Base-by-base conservation (phyloP, 2,113 vertebrate genomes). In the Parotia lawesii region DNA sequence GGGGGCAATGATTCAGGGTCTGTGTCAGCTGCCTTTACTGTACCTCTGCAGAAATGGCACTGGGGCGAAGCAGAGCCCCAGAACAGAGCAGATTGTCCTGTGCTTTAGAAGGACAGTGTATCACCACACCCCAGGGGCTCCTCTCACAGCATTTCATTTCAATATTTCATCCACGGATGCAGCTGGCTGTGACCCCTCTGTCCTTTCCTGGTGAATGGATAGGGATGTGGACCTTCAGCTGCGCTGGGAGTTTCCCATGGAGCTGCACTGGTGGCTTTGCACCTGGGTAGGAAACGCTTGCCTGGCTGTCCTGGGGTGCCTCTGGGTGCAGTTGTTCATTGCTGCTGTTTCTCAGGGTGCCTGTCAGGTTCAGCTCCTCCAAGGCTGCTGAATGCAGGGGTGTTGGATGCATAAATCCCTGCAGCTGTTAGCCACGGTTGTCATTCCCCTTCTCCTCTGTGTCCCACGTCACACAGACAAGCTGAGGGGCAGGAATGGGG, bases 171-270 rank as follows among this genome's bases (percentile, higher is more conserved):
- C 78, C 74, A 38, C 2, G 3, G 35, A 22, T 62, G 54, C 58
- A 42, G 42, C 71, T 75, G 87, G 16, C 56, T 77, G 64, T 35
- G 21, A 73, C 12, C 29, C n/a, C 35, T 37, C 35, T 13, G 54
- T 82, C 58, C 74, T 82, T 42, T 65, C 35, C 40, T 5, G 2
- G 40, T 0, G 2, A 2, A 54, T 44, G 40, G 22, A 24, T 24
- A 37, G 89, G 62, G 75, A 69, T 51, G 15, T 24, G 45, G 75
- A 12, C 61, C 23, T 40, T 77, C 13, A 9, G 4, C 82, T 27
- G 53, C 1, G 0, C 51, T 24, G 65, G 37, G 31, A 31, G n/a
- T 37, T 87, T 51, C n/a, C 12, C 1, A 0, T 40, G 67, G 76
- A 60, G 69, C 50, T 29, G 54, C 5, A 8, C 76, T 27, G 67